Conservation (phyloP, 37 sponge, comb jelly and placozoan species). For the Bolinopsis microptera region DNA sequence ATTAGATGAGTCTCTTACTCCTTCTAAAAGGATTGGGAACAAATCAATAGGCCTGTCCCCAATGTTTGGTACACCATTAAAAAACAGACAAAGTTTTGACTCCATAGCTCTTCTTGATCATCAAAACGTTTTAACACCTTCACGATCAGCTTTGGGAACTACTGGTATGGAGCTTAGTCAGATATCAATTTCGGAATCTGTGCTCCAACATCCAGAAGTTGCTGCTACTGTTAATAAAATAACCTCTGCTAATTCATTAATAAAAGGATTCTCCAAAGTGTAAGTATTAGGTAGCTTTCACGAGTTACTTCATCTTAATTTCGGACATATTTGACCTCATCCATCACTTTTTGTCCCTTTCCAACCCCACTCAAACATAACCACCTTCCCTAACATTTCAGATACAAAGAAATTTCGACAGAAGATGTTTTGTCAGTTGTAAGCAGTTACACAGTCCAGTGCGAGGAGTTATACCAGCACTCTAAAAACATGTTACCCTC, state of each 20-base stretch:
- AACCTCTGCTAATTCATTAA: background rate
- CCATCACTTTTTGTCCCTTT: too few species aligned
- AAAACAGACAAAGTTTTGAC: constrained; percentile 15
- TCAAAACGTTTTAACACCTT: constrained; percentile 10
- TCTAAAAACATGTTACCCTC: constrained; percentile 18
- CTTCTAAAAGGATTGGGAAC: constrained; percentile 10
- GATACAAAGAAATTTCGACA: background rate
- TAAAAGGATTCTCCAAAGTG: background rate
- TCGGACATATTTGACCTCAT: too few species aligned
- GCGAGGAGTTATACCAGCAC: background rate
- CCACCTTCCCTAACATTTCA: too few species aligned
- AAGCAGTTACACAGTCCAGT: background rate
- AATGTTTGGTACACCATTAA: constrained; percentile 1
- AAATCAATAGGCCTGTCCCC: constrained; percentile 28
- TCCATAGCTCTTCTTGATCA: constrained; percentile 23
- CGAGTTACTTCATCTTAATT: too few species aligned
- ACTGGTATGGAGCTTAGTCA: background rate
- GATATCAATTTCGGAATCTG: background rate
- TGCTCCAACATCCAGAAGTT: background rate
- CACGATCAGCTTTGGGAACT: background rate
- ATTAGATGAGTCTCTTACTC: constrained; percentile 31
- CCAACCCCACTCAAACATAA: too few species aligned
- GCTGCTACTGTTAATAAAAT: constrained; percentile 23
- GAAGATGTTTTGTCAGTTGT: background rate
- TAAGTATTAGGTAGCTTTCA: background rate